Conservation (phyloP, 2,888 invertebrate species). For the Cyclophora punctaria region DNA sequence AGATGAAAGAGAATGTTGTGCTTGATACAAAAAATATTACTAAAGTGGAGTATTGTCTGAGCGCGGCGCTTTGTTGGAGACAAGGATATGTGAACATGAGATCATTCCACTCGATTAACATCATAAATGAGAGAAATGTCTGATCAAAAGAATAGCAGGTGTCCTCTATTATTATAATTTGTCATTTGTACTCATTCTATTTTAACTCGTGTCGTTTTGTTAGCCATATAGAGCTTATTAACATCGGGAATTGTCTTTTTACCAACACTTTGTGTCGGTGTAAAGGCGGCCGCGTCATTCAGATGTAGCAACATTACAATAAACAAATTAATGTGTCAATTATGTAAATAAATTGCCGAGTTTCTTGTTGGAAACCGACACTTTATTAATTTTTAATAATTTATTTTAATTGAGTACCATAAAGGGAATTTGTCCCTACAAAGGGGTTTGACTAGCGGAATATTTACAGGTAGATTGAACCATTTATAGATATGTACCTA, state of each 20-base stretch:
- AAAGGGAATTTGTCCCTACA: too few relatives aligned
- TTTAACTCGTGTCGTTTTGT: conserved; percentile 53
- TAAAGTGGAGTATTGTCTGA: conserved; percentile 66
- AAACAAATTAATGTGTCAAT: conserved; percentile 27
- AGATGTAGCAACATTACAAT: conserved; percentile 15
- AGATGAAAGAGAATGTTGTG: conserved; percentile 70
- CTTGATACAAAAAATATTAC: conserved; percentile 69
- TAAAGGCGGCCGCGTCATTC: conserved; percentile 29
- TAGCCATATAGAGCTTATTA: conserved; percentile 43
- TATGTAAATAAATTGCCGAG: conserved; percentile 13
- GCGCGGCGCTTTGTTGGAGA: conserved; percentile 59
- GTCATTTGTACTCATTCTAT: conserved; percentile 60
- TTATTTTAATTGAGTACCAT: too few relatives aligned
- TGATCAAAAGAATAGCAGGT: conserved; percentile 75
- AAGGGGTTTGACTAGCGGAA: too few relatives aligned
- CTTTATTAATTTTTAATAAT: too few relatives aligned
- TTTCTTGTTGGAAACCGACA: too few relatives aligned
- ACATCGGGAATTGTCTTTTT: conserved; percentile 34
- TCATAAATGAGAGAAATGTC: conserved; percentile 74
- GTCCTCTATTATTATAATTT: conserved; percentile 70
- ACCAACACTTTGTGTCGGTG: conserved; percentile 31
- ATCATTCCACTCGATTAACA: conserved; percentile 69
- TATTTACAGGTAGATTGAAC: too few relatives aligned
- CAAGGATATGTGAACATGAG: conserved; percentile 62
- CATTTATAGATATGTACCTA: too few relatives aligned